Evolutionary conservation across 1,140 invertebrate species (phyloP).

Genomic region (Neodiprion pinetum): DNA sequence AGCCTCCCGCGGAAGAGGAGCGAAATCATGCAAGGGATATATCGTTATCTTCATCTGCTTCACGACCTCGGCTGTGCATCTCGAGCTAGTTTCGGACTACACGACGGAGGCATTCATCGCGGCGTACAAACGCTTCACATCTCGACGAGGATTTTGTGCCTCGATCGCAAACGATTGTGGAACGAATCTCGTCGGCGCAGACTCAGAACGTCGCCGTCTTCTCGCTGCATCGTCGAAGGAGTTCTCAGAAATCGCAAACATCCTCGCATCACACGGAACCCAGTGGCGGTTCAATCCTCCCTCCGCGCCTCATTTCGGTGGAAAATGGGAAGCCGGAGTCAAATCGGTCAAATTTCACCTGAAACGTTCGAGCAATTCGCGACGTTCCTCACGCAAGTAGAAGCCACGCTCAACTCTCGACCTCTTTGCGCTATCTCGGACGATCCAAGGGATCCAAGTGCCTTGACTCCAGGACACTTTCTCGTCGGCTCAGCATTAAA

Average conservation of each 20-base stretch:
- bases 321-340: no score
- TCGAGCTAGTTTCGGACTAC: conserved; percentile 44
- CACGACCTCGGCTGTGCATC: conserved; percentile 42
- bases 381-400: conserved; percentile 11
- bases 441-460: conserved; percentile 23
- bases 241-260: no score
- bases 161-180: conserved; percentile 40
- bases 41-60: conserved; percentile 37
- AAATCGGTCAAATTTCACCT: no score
- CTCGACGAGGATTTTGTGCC: not conserved
- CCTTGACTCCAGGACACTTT: conserved; percentile 39
- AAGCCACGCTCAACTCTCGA: conserved; percentile 38
- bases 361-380: no score
- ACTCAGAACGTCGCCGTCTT: no score
- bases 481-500: conserved; percentile 30
- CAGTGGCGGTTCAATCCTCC: no score
- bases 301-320: no score
- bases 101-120: conserved; percentile 44
- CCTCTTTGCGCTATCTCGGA: conserved; percentile 21
- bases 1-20: conserved; percentile 20
- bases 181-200: conserved; percentile 25
- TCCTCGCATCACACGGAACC: no score
- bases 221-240: no score
- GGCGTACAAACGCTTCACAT: conserved; percentile 45
- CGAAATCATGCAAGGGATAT: conserved; percentile 37